Base-by-base conservation (phyloP, 2,797 vertebrate species). In the Ptychobarbus kaznakovi region DNA sequence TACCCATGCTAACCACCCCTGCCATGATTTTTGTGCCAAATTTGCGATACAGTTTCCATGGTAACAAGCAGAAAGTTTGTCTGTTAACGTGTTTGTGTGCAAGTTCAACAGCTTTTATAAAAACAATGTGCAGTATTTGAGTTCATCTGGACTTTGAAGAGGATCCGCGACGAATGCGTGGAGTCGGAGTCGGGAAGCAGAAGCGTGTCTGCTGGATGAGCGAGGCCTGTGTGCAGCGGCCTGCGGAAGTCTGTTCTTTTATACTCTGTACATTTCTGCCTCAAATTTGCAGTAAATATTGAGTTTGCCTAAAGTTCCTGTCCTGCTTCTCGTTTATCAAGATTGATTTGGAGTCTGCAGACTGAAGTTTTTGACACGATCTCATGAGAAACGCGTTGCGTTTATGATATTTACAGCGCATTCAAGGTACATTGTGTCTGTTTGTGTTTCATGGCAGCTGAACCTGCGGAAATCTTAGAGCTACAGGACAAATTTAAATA, bases 271-370 rank as follows among this genome's bases (percentile, higher is more conserved):
- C 84, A 88, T 77, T 83, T 87, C 49, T 80, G 88, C 80, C 82
- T 88, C 86, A 87, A 82, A 88, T 90, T 90, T 89, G 72, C 89
- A 90, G 89, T 90, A 90, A 90, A 90, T 88, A 89, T 87, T 89
- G 83, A 56, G 81, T 90, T 90, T 90, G 88, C 87, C 87, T 88
- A 89, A 35, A 44, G 49, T 70, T 66, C 49, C 63, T 40, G 69
- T 66, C 49, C 63, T 40, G 80, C 3, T 65, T 32, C 73, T 68
- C 38, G 56, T 83, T 56, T 40, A 58, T 76, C 51, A n/a, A 22
- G 40, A 44, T 77, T 78, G 13, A 83, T 49, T 66, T 80, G 15
- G 25, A 66, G 42, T 63, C 38, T 58, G 76, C 20, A 42, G 35
- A 44, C 51, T 22, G 1, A 61, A 10, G 40, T 74, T 73, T 82